These are phyloP conservation scores for Drosophila nr. perissopoda DNA, from an alignment of 2,888 invertebrate genomes.

Conservation along the genomic window DNA sequence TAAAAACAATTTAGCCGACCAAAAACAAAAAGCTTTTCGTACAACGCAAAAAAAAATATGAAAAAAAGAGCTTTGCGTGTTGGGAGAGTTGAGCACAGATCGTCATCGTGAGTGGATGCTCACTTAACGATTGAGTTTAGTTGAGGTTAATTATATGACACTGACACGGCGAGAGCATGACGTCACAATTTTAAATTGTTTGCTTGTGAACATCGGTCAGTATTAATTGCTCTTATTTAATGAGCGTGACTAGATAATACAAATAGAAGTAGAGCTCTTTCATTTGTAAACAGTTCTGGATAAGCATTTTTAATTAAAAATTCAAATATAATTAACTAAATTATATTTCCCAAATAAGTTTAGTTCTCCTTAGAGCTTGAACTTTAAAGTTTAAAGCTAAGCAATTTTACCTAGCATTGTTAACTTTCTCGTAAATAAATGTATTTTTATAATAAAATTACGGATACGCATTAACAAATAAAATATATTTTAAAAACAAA, in stretches of 20 bases:
- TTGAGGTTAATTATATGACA: slow-evolving; percentile 8
- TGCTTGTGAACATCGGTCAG: background rate
- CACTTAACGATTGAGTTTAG: slow-evolving; percentile 17
- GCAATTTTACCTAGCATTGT: background rate
- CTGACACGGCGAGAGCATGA: slow-evolving; percentile 9
- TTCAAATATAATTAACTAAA: background rate
- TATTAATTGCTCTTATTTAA: background rate
- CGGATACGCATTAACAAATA: background rate
- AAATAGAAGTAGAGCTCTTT: background rate
- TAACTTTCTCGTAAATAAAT: slow-evolving; percentile 1
- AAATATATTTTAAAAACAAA: background rate
- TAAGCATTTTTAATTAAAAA: background rate
- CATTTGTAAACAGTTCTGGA: background rate
- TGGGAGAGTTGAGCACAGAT: slow-evolving; percentile 30
- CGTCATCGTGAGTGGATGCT: slow-evolving; percentile 25
- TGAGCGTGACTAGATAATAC: background rate
- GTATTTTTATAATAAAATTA: slow-evolving; percentile 12
- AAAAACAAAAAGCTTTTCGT: slow-evolving; percentile 40
- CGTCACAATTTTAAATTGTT: slow-evolving; percentile 35
- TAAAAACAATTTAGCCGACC: slow-evolving; percentile 24
- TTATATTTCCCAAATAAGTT: background rate
- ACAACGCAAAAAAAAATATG: slow-evolving; percentile 1
- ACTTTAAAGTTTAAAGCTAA: background rate
- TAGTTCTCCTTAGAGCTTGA: background rate
- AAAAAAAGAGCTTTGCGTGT: slow-evolving; percentile 43